Conservation (phyloP, 2,113 vertebrate species). For the Ammodytes dubius region DNA sequence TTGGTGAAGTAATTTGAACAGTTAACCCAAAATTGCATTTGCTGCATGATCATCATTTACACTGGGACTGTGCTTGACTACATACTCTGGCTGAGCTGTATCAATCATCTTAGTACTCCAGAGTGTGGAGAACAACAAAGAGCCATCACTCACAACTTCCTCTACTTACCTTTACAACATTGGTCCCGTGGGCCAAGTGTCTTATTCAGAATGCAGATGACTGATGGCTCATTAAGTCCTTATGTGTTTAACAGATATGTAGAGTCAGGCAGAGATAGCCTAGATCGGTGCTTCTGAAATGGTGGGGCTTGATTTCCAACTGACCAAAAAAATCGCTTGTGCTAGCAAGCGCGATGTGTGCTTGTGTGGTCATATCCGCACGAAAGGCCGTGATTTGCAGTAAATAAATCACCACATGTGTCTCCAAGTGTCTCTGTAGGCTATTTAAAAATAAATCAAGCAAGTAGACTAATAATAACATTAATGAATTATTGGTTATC, state of each 20-base stretch:
- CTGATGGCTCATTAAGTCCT: slow-evolving; percentile 46
- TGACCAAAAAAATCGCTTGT: too few species aligned
- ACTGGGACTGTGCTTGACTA: not conserved
- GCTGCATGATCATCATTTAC: not conserved
- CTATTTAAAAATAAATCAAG: too few species aligned
- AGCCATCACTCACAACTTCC: not conserved
- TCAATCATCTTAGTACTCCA: slow-evolving; percentile 6
- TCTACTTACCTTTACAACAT: not conserved
- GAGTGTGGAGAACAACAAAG: slow-evolving; percentile 22
- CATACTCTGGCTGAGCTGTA: slow-evolving; percentile 22
- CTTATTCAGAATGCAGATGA: slow-evolving; percentile 38
- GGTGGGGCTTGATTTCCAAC: too few species aligned
- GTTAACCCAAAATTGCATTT: not conserved
- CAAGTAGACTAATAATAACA: too few species aligned
- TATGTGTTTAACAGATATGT: slow-evolving; percentile 36
- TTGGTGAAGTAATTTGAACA: slow-evolving; percentile 3
- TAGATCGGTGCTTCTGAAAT: too few species aligned
- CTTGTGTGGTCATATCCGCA: too few species aligned
- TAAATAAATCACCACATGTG: too few species aligned
- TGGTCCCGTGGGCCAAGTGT: not conserved
- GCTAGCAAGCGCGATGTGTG: too few species aligned
- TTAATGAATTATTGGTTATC: too few species aligned
- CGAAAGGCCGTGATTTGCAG: too few species aligned
- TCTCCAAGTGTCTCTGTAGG: too few species aligned
- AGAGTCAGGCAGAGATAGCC: slow-evolving; percentile 15